Evolutionary conservation across 1,140 invertebrate species (phyloP).

Genomic region (Drosophila nigromelanica): DNA sequence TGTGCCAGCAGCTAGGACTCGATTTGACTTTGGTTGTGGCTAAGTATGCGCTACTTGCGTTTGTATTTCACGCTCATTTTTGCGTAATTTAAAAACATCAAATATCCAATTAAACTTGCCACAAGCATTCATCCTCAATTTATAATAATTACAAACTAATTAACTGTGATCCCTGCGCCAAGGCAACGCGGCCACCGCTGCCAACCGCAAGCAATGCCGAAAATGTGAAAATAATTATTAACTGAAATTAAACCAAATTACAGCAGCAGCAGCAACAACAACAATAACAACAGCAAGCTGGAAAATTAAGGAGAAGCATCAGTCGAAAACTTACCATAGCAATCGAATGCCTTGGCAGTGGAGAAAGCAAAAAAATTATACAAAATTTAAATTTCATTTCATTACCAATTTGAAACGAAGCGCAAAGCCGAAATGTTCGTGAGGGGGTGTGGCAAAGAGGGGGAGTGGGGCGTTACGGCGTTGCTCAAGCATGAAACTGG

Average conservation of each 20-base stretch:
- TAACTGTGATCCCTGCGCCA: constrained; percentile 72
- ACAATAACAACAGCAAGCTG: background rate
- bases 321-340: constrained; percentile 41
- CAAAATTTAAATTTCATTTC: constrained; percentile 67
- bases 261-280: constrained; percentile 21
- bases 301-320: constrained; percentile 19
- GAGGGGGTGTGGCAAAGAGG: background rate
- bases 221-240: constrained; percentile 82
- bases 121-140: constrained; percentile 83
- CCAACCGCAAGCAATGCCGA: constrained; percentile 71
- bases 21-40: background rate
- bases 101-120: constrained; percentile 83
- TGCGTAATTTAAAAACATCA: constrained; percentile 77
- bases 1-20: background rate
- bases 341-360: constrained; percentile 48
- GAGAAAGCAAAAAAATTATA: constrained; percentile 34
- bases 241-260: constrained; percentile 82
- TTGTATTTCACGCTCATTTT: constrained; percentile 73
- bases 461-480: background rate
- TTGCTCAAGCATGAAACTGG: constrained; percentile 48
- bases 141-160: constrained; percentile 83
- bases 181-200: constrained; percentile 54
- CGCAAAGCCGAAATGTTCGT: background rate
- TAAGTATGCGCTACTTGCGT: constrained; percentile 23
- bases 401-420: constrained; percentile 55